Evolutionary conservation across 2,888 invertebrate genomes (phyloP).

Genomic region (Tenthredo scrophulariae): DNA sequence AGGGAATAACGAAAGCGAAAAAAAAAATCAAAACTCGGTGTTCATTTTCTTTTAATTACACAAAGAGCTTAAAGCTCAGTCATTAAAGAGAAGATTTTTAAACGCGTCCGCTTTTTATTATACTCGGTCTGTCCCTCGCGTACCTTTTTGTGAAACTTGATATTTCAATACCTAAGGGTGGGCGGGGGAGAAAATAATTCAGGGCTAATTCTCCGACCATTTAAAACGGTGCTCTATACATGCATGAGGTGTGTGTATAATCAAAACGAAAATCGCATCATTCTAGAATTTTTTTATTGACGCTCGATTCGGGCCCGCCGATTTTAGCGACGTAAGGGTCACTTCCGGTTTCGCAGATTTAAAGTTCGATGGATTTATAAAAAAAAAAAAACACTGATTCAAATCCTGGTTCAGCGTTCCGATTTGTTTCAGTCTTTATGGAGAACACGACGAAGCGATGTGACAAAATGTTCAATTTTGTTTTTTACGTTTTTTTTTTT

Average conservation of each 20-base stretch:
- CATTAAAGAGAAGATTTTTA: constrained; percentile 45
- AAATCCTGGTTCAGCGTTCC: neutral
- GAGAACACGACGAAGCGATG: neutral
- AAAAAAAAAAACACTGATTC: neutral
- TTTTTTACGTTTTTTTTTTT: neutral
- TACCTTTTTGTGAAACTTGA: neutral
- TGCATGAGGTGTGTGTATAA: neutral
- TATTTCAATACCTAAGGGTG: constrained; percentile 9
- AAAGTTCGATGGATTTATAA: neutral
- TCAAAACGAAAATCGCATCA: constrained; percentile 39
- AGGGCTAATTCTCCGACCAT: neutral
- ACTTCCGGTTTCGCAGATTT: neutral
- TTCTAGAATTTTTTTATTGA: neutral
- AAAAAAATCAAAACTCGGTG: constrained; percentile 39
- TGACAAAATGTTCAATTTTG: neutral
- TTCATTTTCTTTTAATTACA: constrained; percentile 49
- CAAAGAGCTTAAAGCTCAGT: constrained; percentile 42
- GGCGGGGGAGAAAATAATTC: neutral
- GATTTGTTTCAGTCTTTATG: neutral
- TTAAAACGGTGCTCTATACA: too few species aligned
- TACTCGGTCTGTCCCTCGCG: constrained; percentile 17
- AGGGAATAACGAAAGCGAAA: neutral
- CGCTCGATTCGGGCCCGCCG: constrained; percentile 14
- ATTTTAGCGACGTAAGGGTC: neutral
- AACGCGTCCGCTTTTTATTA: constrained; percentile 43